phyloP scores from a whole-genome alignment of 1,140 invertebrate genomes.

The Lepidotrigona ventralis region DNA sequence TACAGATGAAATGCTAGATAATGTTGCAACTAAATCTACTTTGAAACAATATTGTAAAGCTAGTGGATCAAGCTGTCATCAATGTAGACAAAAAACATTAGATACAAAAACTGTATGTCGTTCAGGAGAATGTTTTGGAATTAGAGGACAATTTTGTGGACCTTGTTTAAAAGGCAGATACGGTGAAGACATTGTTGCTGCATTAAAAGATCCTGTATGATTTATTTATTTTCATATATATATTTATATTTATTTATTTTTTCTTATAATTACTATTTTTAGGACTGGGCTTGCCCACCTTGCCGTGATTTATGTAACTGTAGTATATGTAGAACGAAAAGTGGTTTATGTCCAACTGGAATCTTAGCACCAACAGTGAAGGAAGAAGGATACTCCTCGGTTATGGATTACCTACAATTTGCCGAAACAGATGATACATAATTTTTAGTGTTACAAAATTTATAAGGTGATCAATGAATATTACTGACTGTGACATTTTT shows the following conservation, averaged over 20 bases:
- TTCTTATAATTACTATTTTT: slow-evolving; percentile 9
- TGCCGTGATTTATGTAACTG: slow-evolving; percentile 79
- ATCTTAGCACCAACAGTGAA: slow-evolving; percentile 71
- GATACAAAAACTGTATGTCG: slow-evolving; percentile 80
- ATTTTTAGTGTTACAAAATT: neutral
- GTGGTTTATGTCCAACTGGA: slow-evolving; percentile 78
- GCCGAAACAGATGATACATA: slow-evolving; percentile 30
- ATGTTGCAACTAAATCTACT: slow-evolving; percentile 65
- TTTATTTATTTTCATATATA: neutral
- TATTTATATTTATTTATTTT: neutral
- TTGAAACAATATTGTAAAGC: slow-evolving; percentile 69
- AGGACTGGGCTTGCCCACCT: slow-evolving; percentile 79
- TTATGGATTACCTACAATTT: slow-evolving; percentile 68
- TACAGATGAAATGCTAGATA: slow-evolving; percentile 71
- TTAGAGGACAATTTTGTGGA: slow-evolving; percentile 80
- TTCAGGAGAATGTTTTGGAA: slow-evolving; percentile 74
- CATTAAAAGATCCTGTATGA: slow-evolving; percentile 76
- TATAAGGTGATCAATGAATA: neutral
- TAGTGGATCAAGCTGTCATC: slow-evolving; percentile 76
- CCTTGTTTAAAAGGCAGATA: slow-evolving; percentile 78
- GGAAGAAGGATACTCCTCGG: slow-evolving; percentile 71
- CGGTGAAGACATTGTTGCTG: slow-evolving; percentile 75
- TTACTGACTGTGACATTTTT: neutral
- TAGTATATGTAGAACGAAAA: slow-evolving; percentile 77
- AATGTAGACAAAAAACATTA: slow-evolving; percentile 79